phyloP scores from a whole-genome alignment of 2,888 invertebrate genomes.

The Ophion slaviceki region DNA sequence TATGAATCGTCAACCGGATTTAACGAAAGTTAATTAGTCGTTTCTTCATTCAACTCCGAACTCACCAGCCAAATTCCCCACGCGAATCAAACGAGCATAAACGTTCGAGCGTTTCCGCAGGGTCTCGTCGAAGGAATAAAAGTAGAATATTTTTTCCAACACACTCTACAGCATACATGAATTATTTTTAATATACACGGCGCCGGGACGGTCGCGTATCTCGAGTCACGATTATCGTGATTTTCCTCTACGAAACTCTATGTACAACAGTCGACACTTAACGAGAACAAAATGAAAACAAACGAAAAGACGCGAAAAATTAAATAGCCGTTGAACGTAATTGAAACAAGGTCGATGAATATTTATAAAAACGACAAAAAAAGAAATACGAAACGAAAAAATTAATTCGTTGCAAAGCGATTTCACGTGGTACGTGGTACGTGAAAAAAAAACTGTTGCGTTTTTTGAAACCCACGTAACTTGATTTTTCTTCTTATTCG shows the following conservation, averaged over 20 bases:
- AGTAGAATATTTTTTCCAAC: background rate
- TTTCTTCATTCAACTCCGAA: background rate
- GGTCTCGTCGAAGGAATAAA: background rate
- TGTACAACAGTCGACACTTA: constrained; percentile 61
- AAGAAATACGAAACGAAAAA: constrained; percentile 11
- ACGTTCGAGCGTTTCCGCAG: background rate
- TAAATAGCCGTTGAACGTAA: background rate
- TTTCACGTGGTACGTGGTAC: constrained; percentile 25
- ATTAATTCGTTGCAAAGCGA: constrained; percentile 58
- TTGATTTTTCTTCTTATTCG: constrained; percentile 50
- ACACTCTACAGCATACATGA: background rate
- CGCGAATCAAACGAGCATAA: background rate
- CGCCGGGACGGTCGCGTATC: constrained; percentile 8
- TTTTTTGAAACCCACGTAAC: constrained; percentile 66
- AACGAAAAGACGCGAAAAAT: constrained; percentile 27
- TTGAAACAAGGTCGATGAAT: background rate
- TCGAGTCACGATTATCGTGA: constrained; percentile 49
- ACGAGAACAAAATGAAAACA: constrained; percentile 39
- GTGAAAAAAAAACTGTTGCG: constrained; percentile 31
- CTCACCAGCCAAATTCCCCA: background rate
- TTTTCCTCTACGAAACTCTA: constrained; percentile 55
- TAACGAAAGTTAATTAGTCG: background rate
- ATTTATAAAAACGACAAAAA: background rate
- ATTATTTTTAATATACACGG: background rate
- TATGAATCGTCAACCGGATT: background rate